phyloP scores from a whole-genome alignment of 2,113 vertebrate genomes.

The Diadophis punctatus region DNA sequence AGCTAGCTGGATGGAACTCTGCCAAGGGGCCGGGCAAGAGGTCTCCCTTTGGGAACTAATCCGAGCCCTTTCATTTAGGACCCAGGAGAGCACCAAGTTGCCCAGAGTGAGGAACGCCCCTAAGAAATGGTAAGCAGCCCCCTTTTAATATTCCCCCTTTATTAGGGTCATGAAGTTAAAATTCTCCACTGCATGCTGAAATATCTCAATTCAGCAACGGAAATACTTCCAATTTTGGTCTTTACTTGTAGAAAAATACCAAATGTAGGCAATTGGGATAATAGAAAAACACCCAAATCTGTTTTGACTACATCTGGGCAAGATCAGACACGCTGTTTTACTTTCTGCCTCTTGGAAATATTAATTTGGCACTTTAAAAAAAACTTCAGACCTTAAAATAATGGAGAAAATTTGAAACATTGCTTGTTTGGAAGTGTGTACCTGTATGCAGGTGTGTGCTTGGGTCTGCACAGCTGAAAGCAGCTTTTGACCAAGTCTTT shows the following conservation, averaged over 20 bases:
- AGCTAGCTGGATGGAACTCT: not conserved
- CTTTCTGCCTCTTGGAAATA: not conserved
- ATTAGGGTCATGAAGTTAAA: not conserved
- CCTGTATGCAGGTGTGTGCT: no score
- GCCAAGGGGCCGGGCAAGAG: not conserved
- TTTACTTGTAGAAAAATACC: not conserved
- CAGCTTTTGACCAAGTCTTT: not conserved
- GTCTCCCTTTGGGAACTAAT: not conserved
- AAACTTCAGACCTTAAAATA: not conserved
- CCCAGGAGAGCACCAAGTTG: constrained; percentile 60
- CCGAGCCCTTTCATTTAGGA: constrained; percentile 18
- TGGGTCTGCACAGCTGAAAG: not conserved
- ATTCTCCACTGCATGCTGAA: not conserved
- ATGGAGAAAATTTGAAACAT: not conserved
- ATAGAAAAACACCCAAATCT: not conserved
- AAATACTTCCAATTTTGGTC: not conserved
- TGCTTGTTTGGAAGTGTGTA: not conserved
- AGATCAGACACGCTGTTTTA: fast-evolving
- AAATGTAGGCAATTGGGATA: not conserved
- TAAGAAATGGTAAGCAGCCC: constrained; percentile 67
- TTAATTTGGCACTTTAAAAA: not conserved
- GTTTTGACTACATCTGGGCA: not conserved
- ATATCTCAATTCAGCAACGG: not conserved
- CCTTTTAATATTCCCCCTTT: not conserved
- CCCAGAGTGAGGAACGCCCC: constrained; percentile 66